A percentile compares a stretch with the other conserved stretches of the same genome.
phyloP scores from a whole-genome alignment of 2,888 invertebrate genomes.

The Heliconius hortense region DNA sequence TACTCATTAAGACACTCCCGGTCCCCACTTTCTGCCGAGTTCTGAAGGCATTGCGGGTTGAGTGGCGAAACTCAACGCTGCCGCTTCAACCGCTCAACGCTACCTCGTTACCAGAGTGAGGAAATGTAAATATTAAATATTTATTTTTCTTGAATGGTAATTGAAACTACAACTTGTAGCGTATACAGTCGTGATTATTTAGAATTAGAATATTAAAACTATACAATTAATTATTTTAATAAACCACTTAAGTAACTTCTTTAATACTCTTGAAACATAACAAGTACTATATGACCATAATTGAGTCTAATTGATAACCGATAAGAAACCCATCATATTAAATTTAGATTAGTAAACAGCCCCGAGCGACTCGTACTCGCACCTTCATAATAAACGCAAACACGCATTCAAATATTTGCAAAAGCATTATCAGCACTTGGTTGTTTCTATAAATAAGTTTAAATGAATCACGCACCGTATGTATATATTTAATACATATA shows the following conservation, averaged over 20 bases:
- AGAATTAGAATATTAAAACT: too few relatives aligned
- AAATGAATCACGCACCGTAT: slow-evolving; percentile 5
- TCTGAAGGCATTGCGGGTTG: too few relatives aligned
- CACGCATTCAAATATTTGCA: slow-evolving; percentile 29
- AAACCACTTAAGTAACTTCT: not conserved
- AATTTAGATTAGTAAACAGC: slow-evolving; percentile 6
- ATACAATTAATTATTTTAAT: too few relatives aligned
- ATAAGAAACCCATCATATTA: slow-evolving; percentile 1
- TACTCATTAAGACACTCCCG: too few relatives aligned
- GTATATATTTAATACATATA: not conserved
- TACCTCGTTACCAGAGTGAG: too few relatives aligned
- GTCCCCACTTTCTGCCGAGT: too few relatives aligned
- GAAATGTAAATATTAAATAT: too few relatives aligned
- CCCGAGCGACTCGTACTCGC: not conserved
- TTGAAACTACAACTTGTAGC: too few relatives aligned
- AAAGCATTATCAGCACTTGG: slow-evolving; percentile 23
- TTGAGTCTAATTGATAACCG: not conserved
- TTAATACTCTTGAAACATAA: not conserved
- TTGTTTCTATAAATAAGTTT: slow-evolving; percentile 27
- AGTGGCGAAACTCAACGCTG: too few relatives aligned
- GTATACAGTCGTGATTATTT: too few relatives aligned
- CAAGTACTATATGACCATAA: not conserved
- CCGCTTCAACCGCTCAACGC: too few relatives aligned
- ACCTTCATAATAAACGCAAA: slow-evolving; percentile 6
- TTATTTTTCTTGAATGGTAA: too few relatives aligned